Base-by-base conservation (phyloP, 2,113 vertebrate species). In the Sakesphorus luctuosus region DNA sequence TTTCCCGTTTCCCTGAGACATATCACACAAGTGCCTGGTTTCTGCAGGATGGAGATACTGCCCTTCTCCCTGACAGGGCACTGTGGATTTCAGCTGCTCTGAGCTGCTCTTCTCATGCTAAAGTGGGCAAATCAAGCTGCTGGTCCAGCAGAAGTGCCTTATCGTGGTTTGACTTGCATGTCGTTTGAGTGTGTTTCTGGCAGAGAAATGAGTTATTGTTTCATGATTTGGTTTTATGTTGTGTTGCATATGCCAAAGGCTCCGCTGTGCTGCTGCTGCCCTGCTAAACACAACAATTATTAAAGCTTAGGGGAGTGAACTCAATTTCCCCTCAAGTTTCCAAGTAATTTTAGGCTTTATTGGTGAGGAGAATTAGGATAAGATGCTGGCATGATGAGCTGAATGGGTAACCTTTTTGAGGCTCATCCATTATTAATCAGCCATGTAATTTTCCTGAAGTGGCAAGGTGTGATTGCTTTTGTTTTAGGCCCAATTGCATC, bases 371-470 rank as follows among this genome's bases (percentile, higher is more conserved):
- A 77, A 84, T 84, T 81, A 84, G 73, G 33, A 28, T 56, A 79
- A 84, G 81, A 67, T 75, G 53, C 44, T 75, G 38, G 25, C 47
- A 75, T 0, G 0, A 29, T 71, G 55, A 74, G 29, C 49, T 43
- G 82, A 88, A 71, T 75, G 63, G 40, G 76, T 93, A 68, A 47
- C 47, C 72, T 91, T 84, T 86, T 50, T 53, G 65, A 88, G 18
- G 38, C 40, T 80, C 50, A 78, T 92, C 26, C 80, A 44, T 91
- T 83, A 49, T 80, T 93, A 91, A 90, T 92, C 68, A 84, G 56
- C 47, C 49, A 21, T 86, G 44, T 95, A 80, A 86, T 91, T 91
- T 88, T 49, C 76, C 44, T 61, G 72, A 84, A 72, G 47, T 62
- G 76, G 81, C 65, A 59, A 75, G 56, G 44, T 88, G 49, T 2